Conservation (phyloP, 2,888 invertebrate species). For the Aricia artaxerxes region DNA sequence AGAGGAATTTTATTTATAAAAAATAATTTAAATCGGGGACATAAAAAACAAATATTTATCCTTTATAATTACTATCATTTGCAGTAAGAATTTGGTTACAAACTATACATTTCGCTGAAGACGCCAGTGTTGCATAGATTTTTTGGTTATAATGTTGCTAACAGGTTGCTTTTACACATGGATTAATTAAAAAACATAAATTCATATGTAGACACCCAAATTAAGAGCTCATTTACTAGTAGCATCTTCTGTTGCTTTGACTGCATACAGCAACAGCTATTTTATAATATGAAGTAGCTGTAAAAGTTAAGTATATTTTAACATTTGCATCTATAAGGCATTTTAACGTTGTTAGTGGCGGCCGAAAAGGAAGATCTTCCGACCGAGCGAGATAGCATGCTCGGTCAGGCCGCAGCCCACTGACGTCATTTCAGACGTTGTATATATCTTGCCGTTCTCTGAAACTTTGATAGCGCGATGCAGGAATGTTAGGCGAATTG, state of each 20-base stretch:
- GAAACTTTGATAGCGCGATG: no score
- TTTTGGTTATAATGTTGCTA: neutral
- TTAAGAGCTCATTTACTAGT: neutral
- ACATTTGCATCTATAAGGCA: neutral
- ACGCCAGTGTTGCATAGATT: neutral
- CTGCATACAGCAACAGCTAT: neutral
- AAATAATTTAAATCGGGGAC: neutral
- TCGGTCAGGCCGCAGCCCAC: no score
- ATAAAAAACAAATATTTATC: neutral
- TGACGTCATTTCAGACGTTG: no score
- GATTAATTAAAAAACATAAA: neutral
- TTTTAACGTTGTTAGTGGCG: no score
- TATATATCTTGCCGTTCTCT: no score
- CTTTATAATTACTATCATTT: neutral
- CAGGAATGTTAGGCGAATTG: no score
- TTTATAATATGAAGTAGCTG: neutral
- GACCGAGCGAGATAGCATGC: no score
- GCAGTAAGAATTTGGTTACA: neutral
- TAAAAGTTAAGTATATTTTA: neutral
- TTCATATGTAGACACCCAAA: neutral
- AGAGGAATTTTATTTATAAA: conserved; percentile 19
- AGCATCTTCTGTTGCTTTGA: neutral
- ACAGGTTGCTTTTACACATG: neutral
- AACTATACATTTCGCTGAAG: neutral
- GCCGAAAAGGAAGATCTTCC: no score